These are phyloP conservation scores for Probosciger aterrimus DNA, from an alignment of 2,113 vertebrate species.

Conservation along the genomic window DNA sequence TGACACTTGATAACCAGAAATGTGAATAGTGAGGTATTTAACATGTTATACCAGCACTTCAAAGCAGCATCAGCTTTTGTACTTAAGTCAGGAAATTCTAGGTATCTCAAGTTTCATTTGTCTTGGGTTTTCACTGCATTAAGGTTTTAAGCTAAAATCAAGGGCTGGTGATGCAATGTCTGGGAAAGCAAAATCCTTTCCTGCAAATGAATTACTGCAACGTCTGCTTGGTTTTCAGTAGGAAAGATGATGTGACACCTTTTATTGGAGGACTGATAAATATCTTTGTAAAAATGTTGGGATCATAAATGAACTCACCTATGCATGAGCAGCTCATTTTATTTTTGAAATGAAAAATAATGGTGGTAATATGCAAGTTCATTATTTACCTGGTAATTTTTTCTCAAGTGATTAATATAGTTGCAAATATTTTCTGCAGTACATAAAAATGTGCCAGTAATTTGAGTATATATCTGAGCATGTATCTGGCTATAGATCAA, in stretches of 20 bases:
- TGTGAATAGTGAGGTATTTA: neutral
- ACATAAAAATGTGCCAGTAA: slow-evolving; percentile 7
- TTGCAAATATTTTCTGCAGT: neutral
- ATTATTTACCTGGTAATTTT: neutral
- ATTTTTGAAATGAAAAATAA: slow-evolving; percentile 21
- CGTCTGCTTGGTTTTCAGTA: neutral
- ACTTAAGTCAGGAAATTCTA: neutral
- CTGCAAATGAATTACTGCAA: neutral
- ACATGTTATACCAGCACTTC: neutral
- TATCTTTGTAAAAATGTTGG: neutral
- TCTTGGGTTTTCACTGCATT: neutral
- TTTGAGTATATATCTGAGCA: neutral
- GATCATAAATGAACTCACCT: neutral
- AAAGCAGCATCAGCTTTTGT: neutral
- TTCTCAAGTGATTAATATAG: neutral
- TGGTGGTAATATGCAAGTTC: neutral
- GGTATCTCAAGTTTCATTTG: neutral
- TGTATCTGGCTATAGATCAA: neutral
- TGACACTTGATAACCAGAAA: neutral
- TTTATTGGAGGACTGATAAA: neutral
- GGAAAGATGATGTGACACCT: neutral
- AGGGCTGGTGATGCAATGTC: neutral
- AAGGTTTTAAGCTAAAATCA: neutral
- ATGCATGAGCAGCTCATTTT: neutral
- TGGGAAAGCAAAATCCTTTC: neutral